phyloP scores from a whole-genome alignment of 2,797 vertebrate species.

The Protonibea diacanthus region DNA sequence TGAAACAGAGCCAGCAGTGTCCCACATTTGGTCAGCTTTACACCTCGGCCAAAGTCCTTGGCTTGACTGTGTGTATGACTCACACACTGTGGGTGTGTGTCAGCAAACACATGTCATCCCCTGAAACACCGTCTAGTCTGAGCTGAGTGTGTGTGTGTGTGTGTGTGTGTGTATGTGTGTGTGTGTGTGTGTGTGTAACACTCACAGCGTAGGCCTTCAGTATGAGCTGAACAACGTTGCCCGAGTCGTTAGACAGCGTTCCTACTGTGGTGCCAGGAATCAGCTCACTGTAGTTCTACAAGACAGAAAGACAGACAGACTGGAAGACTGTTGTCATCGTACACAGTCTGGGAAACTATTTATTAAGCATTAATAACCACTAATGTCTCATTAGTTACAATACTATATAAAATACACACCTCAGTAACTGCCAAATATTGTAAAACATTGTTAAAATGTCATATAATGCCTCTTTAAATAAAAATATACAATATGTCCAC shows the following conservation, averaged over 20 bases:
- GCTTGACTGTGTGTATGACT: slow-evolving; percentile 56
- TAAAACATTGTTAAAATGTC: background rate
- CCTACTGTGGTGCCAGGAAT: slow-evolving; percentile 97
- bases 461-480: background rate
- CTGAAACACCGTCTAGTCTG: slow-evolving; percentile 62
- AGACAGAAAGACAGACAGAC: slow-evolving; percentile 25
- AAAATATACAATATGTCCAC: background rate
- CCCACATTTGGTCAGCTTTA: slow-evolving; percentile 56
- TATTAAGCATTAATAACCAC: background rate
- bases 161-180: slow-evolving; percentile 42
- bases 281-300: slow-evolving; percentile 97
- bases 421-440: background rate
- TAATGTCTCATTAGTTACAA: background rate
- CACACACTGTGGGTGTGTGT: slow-evolving; percentile 70
- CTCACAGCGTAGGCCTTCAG: slow-evolving; percentile 93
- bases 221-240: slow-evolving; percentile 96
- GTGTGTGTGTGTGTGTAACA: slow-evolving; percentile 46
- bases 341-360: background rate
- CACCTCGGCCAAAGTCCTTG: slow-evolving; percentile 45
- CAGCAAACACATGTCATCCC: slow-evolving; percentile 68
- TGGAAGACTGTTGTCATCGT: background rate
- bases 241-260: slow-evolving; percentile 90
- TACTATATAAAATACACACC: background rate
- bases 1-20: slow-evolving; percentile 21
- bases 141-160: slow-evolving; percentile 43